A percentile compares a stretch with the other conserved stretches of the same genome.
Evolutionary conservation across 2,797 vertebrate genomes (phyloP).

Genomic region (Macroramphosus scolopax): DNA sequence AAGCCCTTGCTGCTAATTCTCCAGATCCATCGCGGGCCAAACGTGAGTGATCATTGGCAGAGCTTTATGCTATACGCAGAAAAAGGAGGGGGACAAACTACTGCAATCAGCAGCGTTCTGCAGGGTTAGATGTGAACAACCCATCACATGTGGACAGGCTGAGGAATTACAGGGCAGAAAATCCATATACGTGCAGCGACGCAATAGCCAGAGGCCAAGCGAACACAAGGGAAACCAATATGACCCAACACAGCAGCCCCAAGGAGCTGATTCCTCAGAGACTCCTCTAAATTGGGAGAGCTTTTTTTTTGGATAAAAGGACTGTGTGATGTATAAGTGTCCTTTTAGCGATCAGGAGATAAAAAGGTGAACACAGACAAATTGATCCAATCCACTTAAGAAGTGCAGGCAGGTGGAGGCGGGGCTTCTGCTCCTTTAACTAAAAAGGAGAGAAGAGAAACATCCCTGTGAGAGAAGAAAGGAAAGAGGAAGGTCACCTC

Average conservation of each 20-base stretch:
- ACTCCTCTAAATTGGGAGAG: slow-evolving; percentile 40
- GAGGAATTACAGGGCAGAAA: slow-evolving; percentile 65
- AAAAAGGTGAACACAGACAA: slow-evolving; percentile 41
- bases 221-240: slow-evolving; percentile 52
- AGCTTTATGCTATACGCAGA: slow-evolving; percentile 39
- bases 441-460: slow-evolving; percentile 26
- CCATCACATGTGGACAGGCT: slow-evolving; percentile 63
- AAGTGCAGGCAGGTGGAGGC: slow-evolving; percentile 24
- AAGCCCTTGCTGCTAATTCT: slow-evolving; percentile 40
- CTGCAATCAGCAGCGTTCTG: slow-evolving; percentile 61
- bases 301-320: slow-evolving; percentile 36
- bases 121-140: slow-evolving; percentile 63
- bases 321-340: slow-evolving; percentile 34
- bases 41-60: slow-evolving; percentile 41
- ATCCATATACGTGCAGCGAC: slow-evolving; percentile 65
- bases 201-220: slow-evolving; percentile 50
- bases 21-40: slow-evolving; percentile 35
- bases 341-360: slow-evolving; percentile 40
- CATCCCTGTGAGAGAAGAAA: slow-evolving; percentile 13
- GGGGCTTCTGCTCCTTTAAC: slow-evolving; percentile 21
- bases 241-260: slow-evolving; percentile 45
- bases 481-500: slow-evolving; percentile 60
- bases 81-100: slow-evolving; percentile 63
- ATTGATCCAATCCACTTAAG: slow-evolving; percentile 51
- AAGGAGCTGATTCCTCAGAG: slow-evolving; percentile 24